Evolutionary conservation across 2,888 invertebrate species (phyloP), one percentile per base, ranked within the genome.

Genomic region (Parnassius orleans): DNA sequence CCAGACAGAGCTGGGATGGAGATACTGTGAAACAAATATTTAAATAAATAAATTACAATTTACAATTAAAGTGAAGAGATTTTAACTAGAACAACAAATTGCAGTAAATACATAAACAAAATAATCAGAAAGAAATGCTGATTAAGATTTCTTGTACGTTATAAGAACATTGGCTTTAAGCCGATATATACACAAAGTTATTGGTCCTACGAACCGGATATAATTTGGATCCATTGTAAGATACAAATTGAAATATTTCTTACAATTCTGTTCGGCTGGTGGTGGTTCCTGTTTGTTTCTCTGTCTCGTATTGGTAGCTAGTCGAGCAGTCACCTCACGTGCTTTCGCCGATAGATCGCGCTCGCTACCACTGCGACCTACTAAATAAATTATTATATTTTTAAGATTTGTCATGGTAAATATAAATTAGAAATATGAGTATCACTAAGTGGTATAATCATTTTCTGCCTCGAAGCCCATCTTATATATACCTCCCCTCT

Each of bases 361-460:
- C 66, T 92, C 92, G 57, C 93, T 93, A 42, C 93, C 93, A 63
- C 92, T 92, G 9, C 93, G 90, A 46, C 92, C 92, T 91, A 68
- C 0, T 14, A 11, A 19, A 48, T 1, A 48, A 14, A 48, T 5
- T 19, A 19, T 3, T 9, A n/a, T 33, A 33, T 33, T 5, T 12
- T 14, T 9, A 48, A 15, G 2, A 2, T 46, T 0, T 12, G 3
- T 7, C 11, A 12, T 46, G 5, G 46, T 12, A 46, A 46, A n/a
- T 46, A n/a, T 5, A 33, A 33, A 7, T 5, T 5, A 33, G 33
- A 33, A 33, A 33, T 33, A 33, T 33, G 33, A 33, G 33, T 7
- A 7, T 33, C 7, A 33, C 5, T 5, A 33, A 7, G 33, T 7
- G 33, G 33, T 7, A 33, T 5, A 5, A 33, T 33, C 5, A 5